Percentiles rank a stretch among this genome's conserved stretches.
These are phyloP conservation scores for Nephotettix cincticeps DNA, from an alignment of 1,140 invertebrate species.

Conservation along the genomic window DNA sequence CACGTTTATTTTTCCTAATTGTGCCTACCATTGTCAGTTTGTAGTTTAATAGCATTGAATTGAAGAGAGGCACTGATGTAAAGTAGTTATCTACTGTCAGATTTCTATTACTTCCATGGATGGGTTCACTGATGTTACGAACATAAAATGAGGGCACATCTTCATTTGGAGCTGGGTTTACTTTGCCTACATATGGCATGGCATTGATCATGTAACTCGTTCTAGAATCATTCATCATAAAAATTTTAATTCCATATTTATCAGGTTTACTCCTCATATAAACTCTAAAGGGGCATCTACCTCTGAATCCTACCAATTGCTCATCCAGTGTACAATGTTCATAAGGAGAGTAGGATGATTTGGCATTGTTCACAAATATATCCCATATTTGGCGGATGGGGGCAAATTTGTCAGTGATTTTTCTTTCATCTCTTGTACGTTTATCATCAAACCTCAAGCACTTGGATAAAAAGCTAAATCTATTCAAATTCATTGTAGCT, in stretches of 20 bases:
- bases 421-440: conserved; percentile 37
- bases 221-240: conserved; percentile 42
- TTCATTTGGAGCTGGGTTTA: too few relatives aligned
- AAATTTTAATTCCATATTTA: conserved; percentile 47
- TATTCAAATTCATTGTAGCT: conserved; percentile 41
- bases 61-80: too few relatives aligned
- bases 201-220: conserved; percentile 44
- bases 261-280: conserved; percentile 46
- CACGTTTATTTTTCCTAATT: too few relatives aligned
- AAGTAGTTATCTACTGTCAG: too few relatives aligned
- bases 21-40: too few relatives aligned
- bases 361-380: conserved; percentile 40
- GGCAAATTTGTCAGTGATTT: conserved; percentile 38
- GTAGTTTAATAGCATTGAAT: too few relatives aligned
- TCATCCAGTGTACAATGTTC: conserved; percentile 44
- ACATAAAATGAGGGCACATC: too few relatives aligned
- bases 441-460: conserved; percentile 45
- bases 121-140: too few relatives aligned
- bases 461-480: conserved; percentile 46
- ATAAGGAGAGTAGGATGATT: conserved; percentile 39
- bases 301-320: conserved; percentile 47
- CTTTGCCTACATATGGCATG: too few relatives aligned
- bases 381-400: conserved; percentile 39
- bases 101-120: too few relatives aligned
- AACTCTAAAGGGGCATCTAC: conserved; percentile 45